Percentiles rank a stretch among this genome's conserved stretches.
Conservation (phyloP, 2,888 invertebrate species). For the Euplexia lucipara region DNA sequence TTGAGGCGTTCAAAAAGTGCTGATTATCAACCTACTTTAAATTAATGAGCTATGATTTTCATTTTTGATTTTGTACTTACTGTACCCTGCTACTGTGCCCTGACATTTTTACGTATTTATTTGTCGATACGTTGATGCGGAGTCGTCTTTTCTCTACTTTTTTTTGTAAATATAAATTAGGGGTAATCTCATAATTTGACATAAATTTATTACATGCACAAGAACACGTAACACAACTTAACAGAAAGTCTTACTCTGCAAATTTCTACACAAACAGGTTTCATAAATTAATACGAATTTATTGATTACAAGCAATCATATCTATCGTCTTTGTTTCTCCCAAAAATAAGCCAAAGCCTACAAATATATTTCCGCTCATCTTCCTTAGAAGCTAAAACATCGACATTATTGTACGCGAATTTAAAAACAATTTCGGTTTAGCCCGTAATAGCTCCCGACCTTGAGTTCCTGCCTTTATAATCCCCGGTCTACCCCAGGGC, state of each 20-base stretch:
- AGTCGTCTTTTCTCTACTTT: too few relatives aligned
- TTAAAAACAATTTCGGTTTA: conserved; percentile 25
- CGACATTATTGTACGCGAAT: conserved; percentile 8
- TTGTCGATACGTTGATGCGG: too few relatives aligned
- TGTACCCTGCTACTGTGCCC: too few relatives aligned
- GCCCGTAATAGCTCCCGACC: conserved; percentile 23
- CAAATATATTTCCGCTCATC: not conserved
- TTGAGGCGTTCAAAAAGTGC: too few relatives aligned
- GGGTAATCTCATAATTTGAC: too few relatives aligned
- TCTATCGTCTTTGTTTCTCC: not conserved
- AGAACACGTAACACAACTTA: too few relatives aligned
- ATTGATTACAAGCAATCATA: not conserved
- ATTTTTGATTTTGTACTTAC: too few relatives aligned
- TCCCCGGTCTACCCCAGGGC: conserved; percentile 16
- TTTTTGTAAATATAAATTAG: too few relatives aligned
- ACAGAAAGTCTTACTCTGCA: not conserved
- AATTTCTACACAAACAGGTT: not conserved
- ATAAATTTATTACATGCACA: too few relatives aligned
- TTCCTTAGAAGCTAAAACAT: not conserved
- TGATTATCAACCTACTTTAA: too few relatives aligned
- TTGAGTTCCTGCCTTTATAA: conserved; percentile 35
- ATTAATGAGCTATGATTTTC: too few relatives aligned
- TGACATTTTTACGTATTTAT: too few relatives aligned
- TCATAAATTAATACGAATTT: not conserved
- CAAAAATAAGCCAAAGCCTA: conserved; percentile 9